These are phyloP conservation scores for Atopsyche davidsoni DNA, from an alignment of 1,140 invertebrate species.

Conservation along the genomic window DNA sequence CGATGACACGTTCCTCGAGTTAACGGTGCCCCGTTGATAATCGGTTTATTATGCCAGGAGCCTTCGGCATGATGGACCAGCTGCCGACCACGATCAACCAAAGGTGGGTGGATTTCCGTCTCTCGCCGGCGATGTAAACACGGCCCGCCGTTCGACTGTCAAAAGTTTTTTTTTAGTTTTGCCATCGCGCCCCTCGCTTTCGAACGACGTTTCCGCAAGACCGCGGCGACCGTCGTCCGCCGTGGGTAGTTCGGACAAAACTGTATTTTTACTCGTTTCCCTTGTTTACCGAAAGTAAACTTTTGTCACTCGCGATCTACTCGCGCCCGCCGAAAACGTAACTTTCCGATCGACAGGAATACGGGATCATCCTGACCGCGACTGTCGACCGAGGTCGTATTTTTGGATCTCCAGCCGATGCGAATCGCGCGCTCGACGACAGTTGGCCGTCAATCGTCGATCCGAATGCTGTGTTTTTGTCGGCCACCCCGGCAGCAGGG, in stretches of 20 bases:
- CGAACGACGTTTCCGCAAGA: too few relatives aligned
- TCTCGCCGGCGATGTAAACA: background rate
- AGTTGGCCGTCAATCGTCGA: background rate
- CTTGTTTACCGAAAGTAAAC: too few relatives aligned
- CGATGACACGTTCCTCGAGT: background rate
- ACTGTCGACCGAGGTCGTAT: too few relatives aligned
- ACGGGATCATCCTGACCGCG: background rate
- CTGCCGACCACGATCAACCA: conserved; percentile 11
- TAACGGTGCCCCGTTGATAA: background rate
- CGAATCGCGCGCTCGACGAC: background rate
- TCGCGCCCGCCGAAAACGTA: too few relatives aligned
- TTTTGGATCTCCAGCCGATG: background rate
- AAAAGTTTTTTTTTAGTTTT: background rate
- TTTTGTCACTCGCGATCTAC: too few relatives aligned
- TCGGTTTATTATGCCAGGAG: conserved; percentile 16
- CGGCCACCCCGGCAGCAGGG: background rate
- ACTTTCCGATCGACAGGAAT: conserved; percentile 4
- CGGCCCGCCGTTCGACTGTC: background rate
- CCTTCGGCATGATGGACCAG: conserved; percentile 21
- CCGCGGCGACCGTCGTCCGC: too few relatives aligned
- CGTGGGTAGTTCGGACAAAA: too few relatives aligned
- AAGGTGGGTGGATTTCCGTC: too few relatives aligned
- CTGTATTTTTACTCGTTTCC: too few relatives aligned
- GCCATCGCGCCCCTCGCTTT: too few relatives aligned
- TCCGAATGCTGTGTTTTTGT: conserved; percentile 8